Conservation (phyloP, 2,113 vertebrate genomes). For the human region DNA sequence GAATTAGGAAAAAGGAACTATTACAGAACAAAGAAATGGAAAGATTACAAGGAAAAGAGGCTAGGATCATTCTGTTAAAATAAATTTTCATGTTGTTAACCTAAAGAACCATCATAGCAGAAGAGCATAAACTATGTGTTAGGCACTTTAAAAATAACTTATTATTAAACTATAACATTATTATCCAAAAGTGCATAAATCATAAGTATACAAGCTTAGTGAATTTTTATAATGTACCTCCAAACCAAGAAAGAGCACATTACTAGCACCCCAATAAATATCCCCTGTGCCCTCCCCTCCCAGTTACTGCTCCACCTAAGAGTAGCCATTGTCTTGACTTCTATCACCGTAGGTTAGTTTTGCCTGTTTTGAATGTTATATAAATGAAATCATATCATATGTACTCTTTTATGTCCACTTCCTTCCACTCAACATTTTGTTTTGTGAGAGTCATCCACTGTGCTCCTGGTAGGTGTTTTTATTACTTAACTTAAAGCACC, state of each 20-base stretch:
- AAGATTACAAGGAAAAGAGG: conserved; percentile 4
- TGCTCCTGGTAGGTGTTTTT: neutral
- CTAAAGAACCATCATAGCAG: neutral
- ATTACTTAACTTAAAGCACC: neutral
- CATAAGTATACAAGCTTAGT: neutral
- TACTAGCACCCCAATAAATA: neutral
- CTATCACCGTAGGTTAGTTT: neutral
- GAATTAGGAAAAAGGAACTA: neutral
- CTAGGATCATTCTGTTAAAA: neutral
- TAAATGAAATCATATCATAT: neutral
- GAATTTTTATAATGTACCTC: neutral
- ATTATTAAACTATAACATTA: neutral
- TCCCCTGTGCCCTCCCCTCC: neutral
- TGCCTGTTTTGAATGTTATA: neutral
- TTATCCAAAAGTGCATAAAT: neutral
- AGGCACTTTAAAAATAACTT: conserved; percentile 24
- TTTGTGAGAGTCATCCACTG: neutral
- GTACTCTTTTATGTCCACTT: neutral
- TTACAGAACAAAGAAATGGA: neutral
- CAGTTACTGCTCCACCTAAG: neutral
- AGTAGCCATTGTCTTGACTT: neutral
- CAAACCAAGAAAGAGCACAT: neutral
- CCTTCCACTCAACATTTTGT: neutral
- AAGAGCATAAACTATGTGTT: neutral
- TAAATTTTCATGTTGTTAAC: neutral